phyloP scores from a whole-genome alignment of 2,888 invertebrate genomes.

The Tuta absoluta region DNA sequence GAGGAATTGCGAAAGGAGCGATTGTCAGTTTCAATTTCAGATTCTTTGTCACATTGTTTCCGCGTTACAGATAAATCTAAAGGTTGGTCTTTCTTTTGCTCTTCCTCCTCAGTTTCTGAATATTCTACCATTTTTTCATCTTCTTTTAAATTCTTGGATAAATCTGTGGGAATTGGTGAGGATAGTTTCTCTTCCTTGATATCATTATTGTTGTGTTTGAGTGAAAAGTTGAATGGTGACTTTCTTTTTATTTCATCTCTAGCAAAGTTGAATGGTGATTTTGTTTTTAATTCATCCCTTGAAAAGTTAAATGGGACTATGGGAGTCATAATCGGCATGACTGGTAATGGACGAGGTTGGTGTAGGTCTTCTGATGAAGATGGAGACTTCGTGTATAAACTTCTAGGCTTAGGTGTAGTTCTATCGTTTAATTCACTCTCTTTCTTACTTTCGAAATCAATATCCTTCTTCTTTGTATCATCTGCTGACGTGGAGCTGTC shows the following conservation, averaged over 20 bases:
- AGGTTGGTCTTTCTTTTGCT: constrained; percentile 81
- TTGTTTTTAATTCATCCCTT: constrained; percentile 63
- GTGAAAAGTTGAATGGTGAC: constrained; percentile 66
- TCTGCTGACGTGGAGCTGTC: constrained; percentile 72
- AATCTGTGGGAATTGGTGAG: constrained; percentile 64
- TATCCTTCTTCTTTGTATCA: constrained; percentile 65
- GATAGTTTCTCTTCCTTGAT: constrained; percentile 50
- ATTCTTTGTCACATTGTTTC: constrained; percentile 74
- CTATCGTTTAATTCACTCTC: constrained; percentile 68
- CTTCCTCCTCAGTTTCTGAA: constrained; percentile 67
- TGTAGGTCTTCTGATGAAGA: constrained; percentile 84
- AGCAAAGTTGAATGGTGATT: constrained; percentile 63
- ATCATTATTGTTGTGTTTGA: constrained; percentile 63
- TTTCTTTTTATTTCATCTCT: constrained; percentile 63
- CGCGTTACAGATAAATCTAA: constrained; percentile 86
- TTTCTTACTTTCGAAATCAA: constrained; percentile 60
- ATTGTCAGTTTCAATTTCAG: constrained; percentile 66
- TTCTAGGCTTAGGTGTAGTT: constrained; percentile 79
- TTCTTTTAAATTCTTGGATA: constrained; percentile 57
- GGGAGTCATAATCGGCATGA: constrained; percentile 77
- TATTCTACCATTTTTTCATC: constrained; percentile 62
- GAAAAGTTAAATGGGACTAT: constrained; percentile 59
- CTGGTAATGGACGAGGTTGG: constrained; percentile 84
- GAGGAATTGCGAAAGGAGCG: constrained; percentile 69
- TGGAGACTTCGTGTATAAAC: constrained; percentile 80